phyloP scores from a whole-genome alignment of 1,140 invertebrate species.

The Melipona quadrifasciata region DNA sequence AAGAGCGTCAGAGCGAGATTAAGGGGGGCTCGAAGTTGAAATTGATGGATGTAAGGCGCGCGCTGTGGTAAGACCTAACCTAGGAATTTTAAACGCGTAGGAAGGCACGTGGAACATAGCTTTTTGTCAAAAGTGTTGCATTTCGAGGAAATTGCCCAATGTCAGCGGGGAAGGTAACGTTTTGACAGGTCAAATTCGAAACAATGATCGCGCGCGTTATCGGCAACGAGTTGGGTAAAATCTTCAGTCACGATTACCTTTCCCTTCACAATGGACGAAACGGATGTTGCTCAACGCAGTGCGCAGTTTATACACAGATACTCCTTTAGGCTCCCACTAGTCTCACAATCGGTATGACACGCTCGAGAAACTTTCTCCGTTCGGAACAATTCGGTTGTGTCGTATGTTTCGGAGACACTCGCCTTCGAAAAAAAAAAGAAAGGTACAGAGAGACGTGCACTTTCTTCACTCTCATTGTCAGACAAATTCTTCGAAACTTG shows the following conservation, averaged over 20 bases:
- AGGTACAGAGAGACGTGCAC: too few species aligned
- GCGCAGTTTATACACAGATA: slow-evolving; percentile 37
- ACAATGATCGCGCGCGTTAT: slow-evolving; percentile 10
- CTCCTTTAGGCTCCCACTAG: slow-evolving; percentile 50
- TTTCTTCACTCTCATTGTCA: not conserved
- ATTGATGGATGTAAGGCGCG: too few species aligned
- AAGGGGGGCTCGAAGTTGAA: too few species aligned
- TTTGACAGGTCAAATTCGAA: not conserved
- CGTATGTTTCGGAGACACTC: too few species aligned
- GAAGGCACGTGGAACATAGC: too few species aligned
- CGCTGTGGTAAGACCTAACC: too few species aligned
- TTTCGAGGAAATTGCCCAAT: too few species aligned
- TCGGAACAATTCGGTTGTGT: slow-evolving; percentile 39
- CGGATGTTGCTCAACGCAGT: slow-evolving; percentile 59
- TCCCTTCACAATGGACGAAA: slow-evolving; percentile 59
- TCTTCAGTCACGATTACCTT: slow-evolving; percentile 51
- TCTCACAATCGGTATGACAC: slow-evolving; percentile 51
- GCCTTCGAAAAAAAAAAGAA: too few species aligned
- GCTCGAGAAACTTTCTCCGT: slow-evolving; percentile 61
- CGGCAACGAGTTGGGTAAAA: slow-evolving; percentile 7
- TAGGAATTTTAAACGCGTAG: too few species aligned
- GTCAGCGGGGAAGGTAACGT: too few species aligned
- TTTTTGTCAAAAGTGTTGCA: too few species aligned
- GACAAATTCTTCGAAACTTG: not conserved
- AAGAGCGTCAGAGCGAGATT: too few species aligned